Evolutionary conservation across 37 sponge, comb jelly and placozoan species (phyloP), one percentile per base, ranked within the genome.

Genomic region (Sycon ciliatum): DNA sequence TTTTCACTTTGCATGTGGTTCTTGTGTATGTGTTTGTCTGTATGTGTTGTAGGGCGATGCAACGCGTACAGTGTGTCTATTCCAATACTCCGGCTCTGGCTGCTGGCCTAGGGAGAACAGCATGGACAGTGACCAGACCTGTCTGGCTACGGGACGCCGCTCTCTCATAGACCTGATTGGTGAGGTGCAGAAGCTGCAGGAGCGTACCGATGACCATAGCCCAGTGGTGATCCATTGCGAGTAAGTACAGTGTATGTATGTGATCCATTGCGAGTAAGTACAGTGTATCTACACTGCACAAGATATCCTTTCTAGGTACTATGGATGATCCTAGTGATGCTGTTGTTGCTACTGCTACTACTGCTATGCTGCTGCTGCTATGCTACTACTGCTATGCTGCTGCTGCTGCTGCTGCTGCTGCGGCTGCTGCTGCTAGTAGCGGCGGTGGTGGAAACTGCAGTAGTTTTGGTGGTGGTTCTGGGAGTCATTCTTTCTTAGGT

Each of bases 101-200:
- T n/a, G n/a, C n/a, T 95, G 91, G 87, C 88, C 95, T 6, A n/a
- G n/a, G n/a, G 91, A 90, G 34, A 72, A 75, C 56, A 81, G 86
- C 33, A 76, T 80, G 11, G n/a, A n/a, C n/a, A n/a, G n/a, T n/a
- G n/a, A n/a, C n/a, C n/a, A n/a, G n/a, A n/a, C n/a, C n/a, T n/a
- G n/a, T n/a, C n/a, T n/a, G n/a, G 88, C 91, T 34, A 36, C 65
- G 16, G 38, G 82, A n/a, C 76, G 79, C 30, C 34, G 71, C 29
- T 33, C 78, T 56, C 82, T 95, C n/a, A 32, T 95, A 34, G 85
- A 90, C 32, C 82, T 95, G 68, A 76, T 89, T 39, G 49, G 80
- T 40, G 83, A 90, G 39, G 76, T 95, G 0, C 67, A 76, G 69
- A 87, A 90, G 69, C 69, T 86, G 37, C 87, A 84, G 74, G 32